Evolutionary conservation across 2,113 vertebrate species (phyloP), one percentile per base, ranked within the genome.

Genomic region (Centropristis striata): DNA sequence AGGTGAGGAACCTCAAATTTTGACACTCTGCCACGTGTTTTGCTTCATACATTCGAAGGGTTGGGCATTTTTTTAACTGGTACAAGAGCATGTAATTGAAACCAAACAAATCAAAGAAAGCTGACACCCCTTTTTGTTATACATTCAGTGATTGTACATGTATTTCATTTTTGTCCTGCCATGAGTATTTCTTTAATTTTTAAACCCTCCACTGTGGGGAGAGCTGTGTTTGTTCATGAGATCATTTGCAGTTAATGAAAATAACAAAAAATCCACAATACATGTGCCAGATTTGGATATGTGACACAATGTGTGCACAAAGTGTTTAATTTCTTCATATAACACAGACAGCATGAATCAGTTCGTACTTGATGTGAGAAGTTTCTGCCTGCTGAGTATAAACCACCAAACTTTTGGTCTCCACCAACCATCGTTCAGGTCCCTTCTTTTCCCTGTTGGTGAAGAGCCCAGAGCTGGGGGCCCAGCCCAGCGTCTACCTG

Each of bases 361-460:
- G 4, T 46, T 2, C 23, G 5, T 28, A 25, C 4, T 28, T 60
- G 6, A 41, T 71, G 20, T 58, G 11, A 51, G 14, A 27, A 9
- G 1, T 18, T 25, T 12, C 5, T 27, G 13, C 14, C 2, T 1
- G n/a, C 10, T 13, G 28, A 61, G 36, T 28, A 50, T 32, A 42
- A 54, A 66, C 6, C 32, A 9, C 16, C 39, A 25, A 66, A 70
- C 16, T 37, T 65, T 15, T 65, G 27, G 8, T 18, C 55, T 20
- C 57, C 50, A n/a, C 14, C 27, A 14, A 21, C 7, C 55, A 32
- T 32, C 25, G 25, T 75, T 21, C 85, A 97, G 96, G 94, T 44
- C 96, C 96, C 0, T 63, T 97, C 73, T 97, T 97, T 91, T 95
- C 94, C 84, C 10, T 97, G 65, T 28, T 97, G 76, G 93, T 97